Base-by-base conservation (phyloP, 2,797 vertebrate genomes). In the Sparidentex hasta region DNA sequence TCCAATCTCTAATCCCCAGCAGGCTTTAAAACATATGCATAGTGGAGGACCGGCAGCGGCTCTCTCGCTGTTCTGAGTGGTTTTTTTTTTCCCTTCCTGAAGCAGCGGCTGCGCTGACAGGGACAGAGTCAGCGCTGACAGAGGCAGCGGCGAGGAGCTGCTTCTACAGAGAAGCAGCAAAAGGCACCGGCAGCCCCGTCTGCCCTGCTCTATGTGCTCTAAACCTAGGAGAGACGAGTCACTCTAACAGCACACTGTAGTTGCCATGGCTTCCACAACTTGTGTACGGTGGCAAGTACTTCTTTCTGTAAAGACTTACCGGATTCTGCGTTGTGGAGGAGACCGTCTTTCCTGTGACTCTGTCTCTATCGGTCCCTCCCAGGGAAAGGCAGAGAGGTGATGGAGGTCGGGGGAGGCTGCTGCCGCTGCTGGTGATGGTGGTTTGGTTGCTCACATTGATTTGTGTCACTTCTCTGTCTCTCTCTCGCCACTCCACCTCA, bases 391-490 rank as follows among this genome's bases (percentile, higher is more conserved):
- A 69, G 69, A 65, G 80, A 82, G 90, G 90, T 89, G 89, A 90
- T 85, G 86, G 84, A 88, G 91, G 91, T 92, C 77, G 85, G 81
- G 78, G 85, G 80, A 80, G 76, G 63, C 62, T 67, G 68, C 55
- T 62, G 70, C 68, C 50, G 81, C 69, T 75, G 82, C 23, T 83
- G 82, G 46, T 85, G 87, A 63, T 88, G 86, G 65, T 78, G 87
- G 83, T 84, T 81, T 75, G 74, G 90, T 83, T 85, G 88, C 81
- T 91, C 87, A 84, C 91, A 89, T 90, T 91, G 93, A 92, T 94
- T 90, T 89, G 85, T 93, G 89, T 93, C 91, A 88, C 86, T 88
- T 90, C 86, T 90, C 71, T 33, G 72, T 85, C 78, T 86, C 83
- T 82, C 75, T 82, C 82, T 86, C 67, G 25, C 82, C 76, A 90